A percentile compares a stretch with the other conserved stretches of the same genome.
Evolutionary conservation across 2,113 vertebrate species (phyloP).

Genomic region (Urocolius indicus): DNA sequence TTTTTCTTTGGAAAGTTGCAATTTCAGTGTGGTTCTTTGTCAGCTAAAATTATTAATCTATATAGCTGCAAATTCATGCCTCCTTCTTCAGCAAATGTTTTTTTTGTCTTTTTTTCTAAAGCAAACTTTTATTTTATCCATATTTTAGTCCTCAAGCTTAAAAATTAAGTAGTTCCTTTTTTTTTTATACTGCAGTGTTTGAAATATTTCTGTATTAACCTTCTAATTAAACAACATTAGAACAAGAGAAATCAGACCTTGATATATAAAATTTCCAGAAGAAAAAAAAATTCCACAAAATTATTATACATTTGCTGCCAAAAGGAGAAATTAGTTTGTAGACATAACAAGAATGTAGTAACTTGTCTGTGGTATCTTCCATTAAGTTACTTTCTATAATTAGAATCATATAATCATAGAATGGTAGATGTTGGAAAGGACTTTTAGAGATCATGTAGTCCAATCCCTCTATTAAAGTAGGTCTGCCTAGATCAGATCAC

Average conservation of each 20-base stretch:
- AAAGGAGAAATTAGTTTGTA: background rate
- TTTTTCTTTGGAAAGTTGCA: background rate
- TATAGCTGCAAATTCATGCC: background rate
- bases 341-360: background rate
- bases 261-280: background rate
- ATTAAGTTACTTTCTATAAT: background rate
- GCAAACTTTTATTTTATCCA: background rate
- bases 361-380: background rate
- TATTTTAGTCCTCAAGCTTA: background rate
- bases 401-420: too few species aligned
- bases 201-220: background rate
- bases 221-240: background rate
- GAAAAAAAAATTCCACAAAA: background rate
- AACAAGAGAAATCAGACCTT: background rate
- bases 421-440: too few species aligned
- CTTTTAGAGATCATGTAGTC: too few species aligned
- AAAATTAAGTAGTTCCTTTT: background rate
- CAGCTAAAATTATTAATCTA: background rate
- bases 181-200: background rate
- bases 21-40: background rate
- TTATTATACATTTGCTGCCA: background rate
- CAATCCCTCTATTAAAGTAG: too few species aligned
- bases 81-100: too few species aligned
- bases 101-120: too few species aligned
- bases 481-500: too few species aligned